These are phyloP conservation scores for Rhyzopertha dominica DNA, from an alignment of 1,140 invertebrate genomes.

Conservation along the genomic window DNA sequence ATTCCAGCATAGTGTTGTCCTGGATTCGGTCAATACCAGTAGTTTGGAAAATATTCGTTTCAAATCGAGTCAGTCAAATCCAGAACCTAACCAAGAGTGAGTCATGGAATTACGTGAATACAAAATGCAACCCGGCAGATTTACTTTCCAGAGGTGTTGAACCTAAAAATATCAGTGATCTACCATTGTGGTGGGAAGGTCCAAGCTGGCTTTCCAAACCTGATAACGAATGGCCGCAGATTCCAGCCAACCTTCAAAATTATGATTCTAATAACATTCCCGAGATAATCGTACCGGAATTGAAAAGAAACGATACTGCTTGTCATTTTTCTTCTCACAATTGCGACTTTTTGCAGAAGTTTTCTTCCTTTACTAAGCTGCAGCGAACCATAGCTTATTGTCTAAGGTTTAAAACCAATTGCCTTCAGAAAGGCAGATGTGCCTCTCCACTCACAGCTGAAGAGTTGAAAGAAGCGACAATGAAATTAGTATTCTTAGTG, in stretches of 20 bases:
- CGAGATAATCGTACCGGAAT: background rate
- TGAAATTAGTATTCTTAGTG: too few species aligned
- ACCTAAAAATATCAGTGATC: slow-evolving; percentile 6
- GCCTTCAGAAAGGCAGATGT: too few species aligned
- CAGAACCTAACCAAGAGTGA: slow-evolving; percentile 20
- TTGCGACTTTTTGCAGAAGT: too few species aligned
- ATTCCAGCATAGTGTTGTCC: slow-evolving; percentile 37
- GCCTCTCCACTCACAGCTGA: too few species aligned
- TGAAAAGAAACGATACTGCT: too few species aligned
- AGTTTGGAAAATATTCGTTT: slow-evolving; percentile 44
- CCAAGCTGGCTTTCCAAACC: slow-evolving; percentile 5
- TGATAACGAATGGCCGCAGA: slow-evolving; percentile 2
- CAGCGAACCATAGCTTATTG: slow-evolving; percentile 7
- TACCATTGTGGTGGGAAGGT: slow-evolving; percentile 14
- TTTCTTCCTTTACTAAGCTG: slow-evolving; percentile 2
- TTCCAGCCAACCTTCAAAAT: background rate
- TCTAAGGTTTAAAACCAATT: slow-evolving; percentile 5
- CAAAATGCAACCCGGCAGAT: slow-evolving; percentile 43
- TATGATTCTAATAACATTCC: background rate
- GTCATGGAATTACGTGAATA: slow-evolving; percentile 37
- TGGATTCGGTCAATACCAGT: slow-evolving; percentile 35
- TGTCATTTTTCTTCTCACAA: too few species aligned
- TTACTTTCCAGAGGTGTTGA: slow-evolving; percentile 36
- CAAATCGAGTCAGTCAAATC: slow-evolving; percentile 43
- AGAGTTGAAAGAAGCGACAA: too few species aligned